These are phyloP conservation scores for Pheosia gnoma DNA, from an alignment of 2,888 invertebrate genomes.

Conservation along the genomic window DNA sequence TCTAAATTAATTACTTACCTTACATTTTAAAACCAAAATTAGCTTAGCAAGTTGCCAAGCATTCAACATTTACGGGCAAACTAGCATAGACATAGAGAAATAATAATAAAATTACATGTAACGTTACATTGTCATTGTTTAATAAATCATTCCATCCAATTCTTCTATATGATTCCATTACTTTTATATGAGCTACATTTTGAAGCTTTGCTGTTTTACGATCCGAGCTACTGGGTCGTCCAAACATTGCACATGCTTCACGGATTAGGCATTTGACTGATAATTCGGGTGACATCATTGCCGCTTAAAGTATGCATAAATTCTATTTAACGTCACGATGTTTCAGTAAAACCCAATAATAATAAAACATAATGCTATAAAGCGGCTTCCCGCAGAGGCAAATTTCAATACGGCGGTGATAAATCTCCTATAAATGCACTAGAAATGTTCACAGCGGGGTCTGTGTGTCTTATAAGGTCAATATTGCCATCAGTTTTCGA, in stretches of 20 bases:
- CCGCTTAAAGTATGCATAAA: slow-evolving; percentile 10
- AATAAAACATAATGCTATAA: slow-evolving; percentile 46
- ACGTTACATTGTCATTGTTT: too few relatives aligned
- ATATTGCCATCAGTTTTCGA: slow-evolving; percentile 50
- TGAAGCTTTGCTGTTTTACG: slow-evolving; percentile 4
- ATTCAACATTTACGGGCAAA: too few relatives aligned
- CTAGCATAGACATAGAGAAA: too few relatives aligned
- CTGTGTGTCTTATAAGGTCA: slow-evolving; percentile 45
- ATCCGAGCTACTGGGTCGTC: slow-evolving; percentile 1
- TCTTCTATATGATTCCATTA: not conserved
- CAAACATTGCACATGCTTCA: slow-evolving; percentile 10
- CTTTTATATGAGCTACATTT: not conserved
- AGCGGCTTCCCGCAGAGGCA: slow-evolving; percentile 47
- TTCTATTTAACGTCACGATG: slow-evolving; percentile 18
- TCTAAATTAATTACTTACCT: not conserved
- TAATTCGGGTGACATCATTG: slow-evolving; percentile 12
- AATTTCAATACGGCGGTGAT: slow-evolving; percentile 53
- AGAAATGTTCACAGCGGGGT: slow-evolving; percentile 54
- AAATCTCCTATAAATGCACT: slow-evolving; percentile 54
- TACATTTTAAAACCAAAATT: too few relatives aligned
- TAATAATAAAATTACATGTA: too few relatives aligned
- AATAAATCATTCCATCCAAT: too few relatives aligned
- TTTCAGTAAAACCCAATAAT: slow-evolving; percentile 37
- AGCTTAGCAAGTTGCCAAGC: too few relatives aligned
- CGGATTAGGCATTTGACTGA: slow-evolving; percentile 8